These are phyloP conservation scores for Atethmia centrago DNA, from an alignment of 2,888 invertebrate species.

Conservation along the genomic window DNA sequence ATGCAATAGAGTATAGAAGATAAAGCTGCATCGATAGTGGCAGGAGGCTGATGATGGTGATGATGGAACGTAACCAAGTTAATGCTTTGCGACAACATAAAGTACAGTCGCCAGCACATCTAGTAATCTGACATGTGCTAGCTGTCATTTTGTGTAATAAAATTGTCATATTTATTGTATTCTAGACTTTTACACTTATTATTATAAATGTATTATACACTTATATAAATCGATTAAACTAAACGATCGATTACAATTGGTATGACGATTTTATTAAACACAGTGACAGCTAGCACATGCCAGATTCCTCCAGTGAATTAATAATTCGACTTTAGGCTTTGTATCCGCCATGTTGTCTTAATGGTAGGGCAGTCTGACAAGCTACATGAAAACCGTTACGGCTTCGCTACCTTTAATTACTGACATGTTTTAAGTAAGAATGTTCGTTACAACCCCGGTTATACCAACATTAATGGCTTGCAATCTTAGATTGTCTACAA, in stretches of 20 bases:
- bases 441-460: neutral
- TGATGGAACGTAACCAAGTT: neutral
- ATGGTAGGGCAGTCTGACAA: constrained; percentile 17
- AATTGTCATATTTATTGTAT: no score
- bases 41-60: neutral
- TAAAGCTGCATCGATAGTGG: neutral
- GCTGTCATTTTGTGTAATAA: no score
- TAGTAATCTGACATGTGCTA: no score
- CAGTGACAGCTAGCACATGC: no score
- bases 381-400: constrained; percentile 17
- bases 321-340: no score
- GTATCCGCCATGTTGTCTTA: constrained; percentile 11
- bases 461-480: constrained; percentile 1
- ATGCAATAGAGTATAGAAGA: neutral
- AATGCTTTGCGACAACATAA: neutral
- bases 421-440: constrained; percentile 3
- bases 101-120: no score
- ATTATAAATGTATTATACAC: no score
- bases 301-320: no score
- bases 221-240: no score
- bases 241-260: no score
- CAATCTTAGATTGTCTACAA: neutral
- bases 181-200: no score
- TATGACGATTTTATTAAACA: no score
- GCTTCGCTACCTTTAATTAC: constrained; percentile 9